Evolutionary conservation across 2,797 vertebrate genomes (phyloP).

Genomic region (Mus spretus): DNA sequence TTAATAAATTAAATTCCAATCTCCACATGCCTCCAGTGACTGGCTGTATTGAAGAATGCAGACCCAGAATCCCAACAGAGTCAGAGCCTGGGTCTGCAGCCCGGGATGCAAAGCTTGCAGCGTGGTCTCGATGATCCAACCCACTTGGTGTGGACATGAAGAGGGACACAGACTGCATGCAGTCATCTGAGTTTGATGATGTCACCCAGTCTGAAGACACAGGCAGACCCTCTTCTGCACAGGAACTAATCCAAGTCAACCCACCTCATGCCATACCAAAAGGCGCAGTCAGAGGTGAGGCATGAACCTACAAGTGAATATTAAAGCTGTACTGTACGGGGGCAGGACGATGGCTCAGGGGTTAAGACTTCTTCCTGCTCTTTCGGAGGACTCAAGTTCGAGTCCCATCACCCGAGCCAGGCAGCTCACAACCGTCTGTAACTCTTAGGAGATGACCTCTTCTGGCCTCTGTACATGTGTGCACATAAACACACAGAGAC

Average conservation of each 20-base stretch:
- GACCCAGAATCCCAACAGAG: neutral
- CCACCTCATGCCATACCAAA: neutral
- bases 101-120: neutral
- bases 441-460: neutral
- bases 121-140: neutral
- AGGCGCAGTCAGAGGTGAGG: neutral
- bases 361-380: neutral
- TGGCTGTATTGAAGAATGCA: accelerated
- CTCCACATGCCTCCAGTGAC: neutral
- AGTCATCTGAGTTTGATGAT: neutral
- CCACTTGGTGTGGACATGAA: accelerated
- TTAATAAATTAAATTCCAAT: conserved; percentile 28
- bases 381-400: neutral
- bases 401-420: neutral
- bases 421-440: neutral
- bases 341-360: neutral
- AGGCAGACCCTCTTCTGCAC: neutral
- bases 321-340: neutral
- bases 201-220: neutral
- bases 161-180: neutral
- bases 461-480: neutral
- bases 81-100: neutral
- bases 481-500: neutral
- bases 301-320: neutral
- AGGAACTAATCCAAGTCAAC: neutral